Base-by-base conservation (phyloP, 1,140 invertebrate species). In the Berghia stephanieae region DNA sequence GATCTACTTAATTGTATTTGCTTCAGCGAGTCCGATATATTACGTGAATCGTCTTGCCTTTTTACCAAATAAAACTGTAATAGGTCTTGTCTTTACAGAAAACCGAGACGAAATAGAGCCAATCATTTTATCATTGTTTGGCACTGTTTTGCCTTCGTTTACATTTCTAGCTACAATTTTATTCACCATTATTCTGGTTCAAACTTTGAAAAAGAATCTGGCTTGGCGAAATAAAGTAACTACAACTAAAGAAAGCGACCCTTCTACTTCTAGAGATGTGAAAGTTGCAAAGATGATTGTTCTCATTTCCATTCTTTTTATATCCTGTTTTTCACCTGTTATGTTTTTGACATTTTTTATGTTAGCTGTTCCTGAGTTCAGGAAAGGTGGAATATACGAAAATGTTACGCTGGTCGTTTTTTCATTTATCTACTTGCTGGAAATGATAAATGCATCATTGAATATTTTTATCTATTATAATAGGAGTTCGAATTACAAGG, bases 221-320 rank as follows among this genome's bases (percentile, higher is more conserved):
- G 38, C 68, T 16, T 40, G 31, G 6, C 13, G 18, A 70, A 43
- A 70, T 13, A 46, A 46, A 21, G 40, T 27, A 2, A 6, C 43
- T 6, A 16, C 43, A 24, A 40, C 13, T 44, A 70, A 70, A 70
- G 68, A 70, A 34, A 70, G 46, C n/a, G n/a, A n/a, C n/a, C n/a
- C n/a, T n/a, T n/a, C n/a, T n/a, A n/a, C n/a, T n/a, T n/a, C n/a
- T n/a, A n/a, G n/a, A n/a, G n/a, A n/a, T n/a, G n/a, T n/a, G 24
- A 3, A 24, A 70, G 68, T 46, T 4, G 42, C 46, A n/a, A 70
- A 70, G 46, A 70, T 70, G 68, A 27, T 70, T 6, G 46, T 34
- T 27, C 16, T 70, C 34, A 70, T 70, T 70, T 70, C 68, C 16
- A 27, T 42, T 21, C 27, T 70, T 13, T 70, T 70, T 70, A 70